Conservation (phyloP, 2,888 invertebrate genomes). For the Lacanobia wlatinum region DNA sequence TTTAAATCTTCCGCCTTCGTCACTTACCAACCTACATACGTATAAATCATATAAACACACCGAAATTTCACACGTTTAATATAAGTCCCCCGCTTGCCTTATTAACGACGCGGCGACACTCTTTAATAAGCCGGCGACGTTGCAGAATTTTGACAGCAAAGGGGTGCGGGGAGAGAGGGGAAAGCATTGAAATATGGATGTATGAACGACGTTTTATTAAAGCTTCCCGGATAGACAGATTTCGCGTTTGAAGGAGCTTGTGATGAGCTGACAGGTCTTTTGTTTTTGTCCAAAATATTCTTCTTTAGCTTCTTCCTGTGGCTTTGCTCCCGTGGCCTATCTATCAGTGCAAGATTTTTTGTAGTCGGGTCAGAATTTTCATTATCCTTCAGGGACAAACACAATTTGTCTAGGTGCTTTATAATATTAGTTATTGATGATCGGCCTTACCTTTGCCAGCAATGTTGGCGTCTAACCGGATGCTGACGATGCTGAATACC, state of each 20-base stretch:
- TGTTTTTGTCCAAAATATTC: conserved; percentile 9
- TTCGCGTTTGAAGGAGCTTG: conserved; percentile 38
- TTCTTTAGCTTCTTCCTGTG: no score
- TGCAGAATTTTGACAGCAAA: conserved; percentile 65
- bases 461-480: no score
- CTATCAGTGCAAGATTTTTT: no score
- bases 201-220: conserved; percentile 63
- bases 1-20: neutral
- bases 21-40: neutral
- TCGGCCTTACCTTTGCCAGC: no score
- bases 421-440: no score
- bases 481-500: no score
- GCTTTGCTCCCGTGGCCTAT: neutral
- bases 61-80: conserved; percentile 61
- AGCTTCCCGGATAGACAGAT: conserved; percentile 47
- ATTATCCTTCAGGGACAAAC: no score
- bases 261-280: conserved; percentile 24
- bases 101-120: conserved; percentile 64
- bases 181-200: conserved; percentile 61
- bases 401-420: no score
- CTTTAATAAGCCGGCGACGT: conserved; percentile 67
- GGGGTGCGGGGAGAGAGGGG: neutral
- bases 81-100: conserved; percentile 61
- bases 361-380: no score
- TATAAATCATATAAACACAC: conserved; percentile 29